phyloP scores from a whole-genome alignment of 2,113 vertebrate genomes.

The Stercorarius parasiticus region DNA sequence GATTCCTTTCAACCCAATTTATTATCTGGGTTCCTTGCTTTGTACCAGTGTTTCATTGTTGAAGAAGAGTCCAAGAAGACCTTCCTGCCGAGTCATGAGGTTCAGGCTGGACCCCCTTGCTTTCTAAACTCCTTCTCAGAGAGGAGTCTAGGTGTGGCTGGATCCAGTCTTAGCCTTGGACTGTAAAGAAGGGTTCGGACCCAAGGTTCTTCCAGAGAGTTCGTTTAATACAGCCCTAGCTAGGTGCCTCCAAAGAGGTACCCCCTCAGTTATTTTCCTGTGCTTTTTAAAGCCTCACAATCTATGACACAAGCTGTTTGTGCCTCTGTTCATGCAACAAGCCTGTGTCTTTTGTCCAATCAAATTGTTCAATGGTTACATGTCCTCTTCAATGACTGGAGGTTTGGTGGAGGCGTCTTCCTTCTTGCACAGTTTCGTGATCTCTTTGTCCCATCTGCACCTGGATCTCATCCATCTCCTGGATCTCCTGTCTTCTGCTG shows the following conservation, averaged over 20 bases:
- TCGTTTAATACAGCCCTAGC: no score
- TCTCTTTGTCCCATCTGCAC: neutral
- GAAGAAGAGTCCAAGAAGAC: neutral
- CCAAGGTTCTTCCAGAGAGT: no score
- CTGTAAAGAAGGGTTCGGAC: no score
- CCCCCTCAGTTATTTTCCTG: no score
- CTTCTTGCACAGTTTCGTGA: neutral
- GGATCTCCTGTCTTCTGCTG: no score
- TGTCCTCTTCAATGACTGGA: neutral
- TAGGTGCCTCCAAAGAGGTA: no score
- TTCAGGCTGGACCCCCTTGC: neutral
- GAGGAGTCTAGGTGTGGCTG: neutral
- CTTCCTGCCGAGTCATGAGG: accelerated
- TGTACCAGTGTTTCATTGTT: neutral
- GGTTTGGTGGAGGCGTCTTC: neutral
- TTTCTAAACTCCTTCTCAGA: neutral
- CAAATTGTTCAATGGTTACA: neutral
- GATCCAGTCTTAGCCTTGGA: neutral
- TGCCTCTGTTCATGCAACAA: neutral
- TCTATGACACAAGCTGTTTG: neutral
- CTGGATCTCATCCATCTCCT: neutral
- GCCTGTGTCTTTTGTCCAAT: neutral
- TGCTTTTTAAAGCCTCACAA: no score
- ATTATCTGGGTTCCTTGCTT: neutral
- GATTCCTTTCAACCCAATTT: neutral